phyloP scores from a whole-genome alignment of 2,888 invertebrate genomes.

The Glaucopsyche alexis region DNA sequence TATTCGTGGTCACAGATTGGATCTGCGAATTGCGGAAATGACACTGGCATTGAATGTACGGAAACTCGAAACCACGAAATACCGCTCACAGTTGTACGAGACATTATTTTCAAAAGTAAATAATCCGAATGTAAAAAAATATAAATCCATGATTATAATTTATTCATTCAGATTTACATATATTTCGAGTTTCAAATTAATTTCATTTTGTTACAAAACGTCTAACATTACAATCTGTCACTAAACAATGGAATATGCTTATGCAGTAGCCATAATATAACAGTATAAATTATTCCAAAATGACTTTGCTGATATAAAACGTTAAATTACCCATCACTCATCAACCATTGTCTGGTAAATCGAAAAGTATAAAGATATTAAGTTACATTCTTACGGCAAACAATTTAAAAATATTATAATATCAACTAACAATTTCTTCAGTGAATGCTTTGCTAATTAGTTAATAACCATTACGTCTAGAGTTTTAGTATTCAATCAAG shows the following conservation, averaged over 20 bases:
- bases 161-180: not conserved
- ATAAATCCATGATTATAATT: not conserved
- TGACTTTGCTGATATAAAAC: not conserved
- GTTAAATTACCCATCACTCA: not conserved
- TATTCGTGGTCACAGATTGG: no score
- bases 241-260: not conserved
- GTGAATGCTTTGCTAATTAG: no score
- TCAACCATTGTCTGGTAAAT: not conserved
- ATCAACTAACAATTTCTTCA: not conserved
- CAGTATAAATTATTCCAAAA: conserved; percentile 5
- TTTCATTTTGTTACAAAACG: conserved; percentile 11
- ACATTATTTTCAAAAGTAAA: no score
- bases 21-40: no score
- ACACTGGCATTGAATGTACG: no score
- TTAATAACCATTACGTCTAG: no score
- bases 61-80: no score
- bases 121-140: not conserved
- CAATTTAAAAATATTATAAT: no score
- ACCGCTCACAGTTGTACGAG: no score
- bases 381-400: not conserved
- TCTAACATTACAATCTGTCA: not conserved
- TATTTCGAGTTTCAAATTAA: not conserved
- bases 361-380: not conserved
- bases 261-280: not conserved
- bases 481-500: no score